Evolutionary conservation across 2,113 vertebrate species (phyloP).

Genomic region (Orthonyx spaldingii): DNA sequence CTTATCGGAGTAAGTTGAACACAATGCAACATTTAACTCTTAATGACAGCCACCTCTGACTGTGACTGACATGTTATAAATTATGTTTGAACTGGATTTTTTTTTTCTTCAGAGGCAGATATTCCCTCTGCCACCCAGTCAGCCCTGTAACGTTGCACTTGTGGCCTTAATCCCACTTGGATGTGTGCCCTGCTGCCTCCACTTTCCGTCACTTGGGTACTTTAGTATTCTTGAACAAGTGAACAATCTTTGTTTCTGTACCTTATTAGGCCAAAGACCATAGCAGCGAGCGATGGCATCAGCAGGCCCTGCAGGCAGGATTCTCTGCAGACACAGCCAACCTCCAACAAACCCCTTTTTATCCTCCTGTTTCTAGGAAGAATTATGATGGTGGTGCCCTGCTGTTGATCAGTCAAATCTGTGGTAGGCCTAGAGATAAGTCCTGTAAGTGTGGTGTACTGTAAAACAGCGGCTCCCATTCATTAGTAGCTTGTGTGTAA

Average conservation of each 20-base stretch:
- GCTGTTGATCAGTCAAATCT: constrained; percentile 81
- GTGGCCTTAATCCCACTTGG: constrained; percentile 77
- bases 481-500: constrained; percentile 79
- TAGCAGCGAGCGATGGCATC: constrained; percentile 76
- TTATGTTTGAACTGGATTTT: constrained; percentile 61
- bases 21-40: constrained; percentile 58
- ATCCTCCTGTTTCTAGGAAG: constrained; percentile 82
- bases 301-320: constrained; percentile 74
- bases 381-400: constrained; percentile 80
- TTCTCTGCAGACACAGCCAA: constrained; percentile 79
- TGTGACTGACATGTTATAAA: constrained; percentile 68
- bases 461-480: constrained; percentile 85
- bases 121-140: constrained; percentile 64
- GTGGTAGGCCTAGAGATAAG: constrained; percentile 82
- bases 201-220: constrained; percentile 66
- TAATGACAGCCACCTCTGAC: constrained; percentile 65
- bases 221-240: constrained; percentile 71
- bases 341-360: constrained; percentile 88
- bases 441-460: constrained; percentile 81
- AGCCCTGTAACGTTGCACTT: constrained; percentile 62
- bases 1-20: constrained; percentile 49
- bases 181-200: constrained; percentile 70
- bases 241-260: constrained; percentile 81
- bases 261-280: constrained; percentile 78
- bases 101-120: constrained; percentile 36